Percentiles rank a stretch among this genome's conserved stretches.
These are phyloP conservation scores for Noctua fimbriata DNA, from an alignment of 2,888 invertebrate species.

Conservation along the genomic window DNA sequence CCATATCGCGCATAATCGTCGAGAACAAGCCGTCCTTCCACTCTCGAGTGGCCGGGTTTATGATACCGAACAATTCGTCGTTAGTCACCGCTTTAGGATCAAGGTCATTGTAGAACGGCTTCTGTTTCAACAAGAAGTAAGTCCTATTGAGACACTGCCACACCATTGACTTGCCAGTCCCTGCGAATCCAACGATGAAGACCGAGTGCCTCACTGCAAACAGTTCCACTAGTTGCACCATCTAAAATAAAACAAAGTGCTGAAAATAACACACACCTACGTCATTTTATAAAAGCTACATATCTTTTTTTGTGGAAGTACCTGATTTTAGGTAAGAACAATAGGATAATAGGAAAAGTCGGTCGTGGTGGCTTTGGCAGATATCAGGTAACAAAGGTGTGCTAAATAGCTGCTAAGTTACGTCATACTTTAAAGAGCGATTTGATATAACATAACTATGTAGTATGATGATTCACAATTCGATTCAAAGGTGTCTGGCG, in stretches of 20 bases:
- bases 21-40: slow-evolving; percentile 98
- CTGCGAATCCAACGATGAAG: slow-evolving; percentile 95
- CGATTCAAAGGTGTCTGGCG: too few relatives aligned
- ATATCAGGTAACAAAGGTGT: too few relatives aligned
- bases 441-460: too few relatives aligned
- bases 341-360: too few relatives aligned
- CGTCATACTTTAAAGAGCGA: too few relatives aligned
- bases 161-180: slow-evolving; percentile 97
- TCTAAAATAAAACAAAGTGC: slow-evolving; percentile 83
- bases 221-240: slow-evolving; percentile 97
- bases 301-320: not conserved
- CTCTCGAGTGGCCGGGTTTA: slow-evolving; percentile 97
- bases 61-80: slow-evolving; percentile 98
- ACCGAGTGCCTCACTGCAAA: slow-evolving; percentile 98
- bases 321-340: too few relatives aligned
- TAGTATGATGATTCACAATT: too few relatives aligned
- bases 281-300: not conserved
- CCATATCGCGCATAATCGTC: slow-evolving; percentile 97
- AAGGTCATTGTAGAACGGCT: slow-evolving; percentile 96
- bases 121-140: slow-evolving; percentile 94
- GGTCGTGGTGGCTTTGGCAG: too few relatives aligned
- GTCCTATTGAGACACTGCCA: slow-evolving; percentile 97
- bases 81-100: slow-evolving; percentile 99
- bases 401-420: too few relatives aligned
- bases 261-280: not conserved